These are phyloP conservation scores for Corella eumyota DNA, from an alignment of 23 tunicate species.

Conservation along the genomic window DNA sequence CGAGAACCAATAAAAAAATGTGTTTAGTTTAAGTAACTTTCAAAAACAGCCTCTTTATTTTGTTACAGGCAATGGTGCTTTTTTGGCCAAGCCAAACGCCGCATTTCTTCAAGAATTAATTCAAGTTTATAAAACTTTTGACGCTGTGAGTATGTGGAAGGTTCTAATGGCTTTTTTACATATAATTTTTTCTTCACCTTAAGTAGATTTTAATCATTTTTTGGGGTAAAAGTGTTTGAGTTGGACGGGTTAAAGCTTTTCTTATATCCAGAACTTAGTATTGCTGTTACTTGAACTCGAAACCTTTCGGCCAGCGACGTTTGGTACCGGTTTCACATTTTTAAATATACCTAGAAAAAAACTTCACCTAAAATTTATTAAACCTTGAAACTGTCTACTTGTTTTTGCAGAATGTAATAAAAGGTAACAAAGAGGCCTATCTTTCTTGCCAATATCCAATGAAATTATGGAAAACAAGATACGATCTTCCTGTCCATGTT, in stretches of 20 bases:
- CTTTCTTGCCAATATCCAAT: constrained; percentile 6
- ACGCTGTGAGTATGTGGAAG: constrained; percentile 8
- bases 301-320: too few species aligned
- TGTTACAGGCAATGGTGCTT: constrained; percentile 9
- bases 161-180: too few species aligned
- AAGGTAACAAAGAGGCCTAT: constrained; percentile 6
- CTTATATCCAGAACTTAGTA: too few species aligned
- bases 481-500: constrained; percentile 9
- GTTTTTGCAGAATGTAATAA: neutral
- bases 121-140: neutral
- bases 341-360: too few species aligned
- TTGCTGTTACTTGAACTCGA: too few species aligned
- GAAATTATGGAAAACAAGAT: constrained; percentile 3
- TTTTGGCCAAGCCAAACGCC: constrained; percentile 9
- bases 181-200: too few species aligned
- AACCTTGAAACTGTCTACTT: neutral
- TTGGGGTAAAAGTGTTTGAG: too few species aligned
- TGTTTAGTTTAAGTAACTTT: neutral
- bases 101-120: constrained; percentile 4
- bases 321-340: too few species aligned
- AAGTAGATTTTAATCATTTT: too few species aligned
- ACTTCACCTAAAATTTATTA: too few species aligned
- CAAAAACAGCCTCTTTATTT: neutral
- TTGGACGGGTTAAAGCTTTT: too few species aligned
- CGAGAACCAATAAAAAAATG: neutral